Evolutionary conservation across 30 jellyfish, hydroid and myxozoan species (phyloP), one percentile per base, ranked within the genome.

Genomic region (Euphysa ruthae): DNA sequence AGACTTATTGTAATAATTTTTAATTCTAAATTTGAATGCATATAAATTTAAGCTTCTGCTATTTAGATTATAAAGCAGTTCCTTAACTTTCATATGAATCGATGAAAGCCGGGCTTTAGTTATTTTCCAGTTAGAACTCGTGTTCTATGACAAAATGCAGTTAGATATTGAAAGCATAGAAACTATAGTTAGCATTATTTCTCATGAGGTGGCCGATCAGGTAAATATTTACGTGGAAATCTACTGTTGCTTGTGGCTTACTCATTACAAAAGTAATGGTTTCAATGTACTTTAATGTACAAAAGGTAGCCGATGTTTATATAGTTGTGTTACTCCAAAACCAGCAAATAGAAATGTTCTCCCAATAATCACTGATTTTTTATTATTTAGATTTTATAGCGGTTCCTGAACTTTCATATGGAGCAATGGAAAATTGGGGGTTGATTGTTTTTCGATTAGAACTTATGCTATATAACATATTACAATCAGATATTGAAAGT

Each of bases 361-460:
- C n/a, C n/a, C n/a, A n/a, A n/a, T n/a, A n/a, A n/a, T n/a, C n/a
- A n/a, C n/a, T n/a, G n/a, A n/a, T n/a, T n/a, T n/a, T n/a, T n/a
- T n/a, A n/a, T n/a, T n/a, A n/a, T n/a, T n/a, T n/a, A n/a, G 96
- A 86, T 73, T 73, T 86, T 94, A 86, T 86, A 25, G 96, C 93
- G 19, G 70, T 86, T 23, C 96, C 96, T 4, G 96, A 80, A 31
- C 79, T 86, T 55, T 94, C 94, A 14, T 94, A 94, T 73, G 96
- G 96, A 23, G 96, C 96, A 32, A 86, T 86, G 96, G 96, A 86
- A 71, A 86, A 86, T 78, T 86, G 96, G 96, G 96, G 96, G 2
- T 74, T 84, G 49, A 84, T 84, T 13, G 71, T 93, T 20, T 84
- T 76, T 54, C 93, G 95, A 2, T 84, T 72, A 52, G 73, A 75